phyloP scores from a whole-genome alignment of 2,888 invertebrate genomes.

The Volucella inflata region DNA sequence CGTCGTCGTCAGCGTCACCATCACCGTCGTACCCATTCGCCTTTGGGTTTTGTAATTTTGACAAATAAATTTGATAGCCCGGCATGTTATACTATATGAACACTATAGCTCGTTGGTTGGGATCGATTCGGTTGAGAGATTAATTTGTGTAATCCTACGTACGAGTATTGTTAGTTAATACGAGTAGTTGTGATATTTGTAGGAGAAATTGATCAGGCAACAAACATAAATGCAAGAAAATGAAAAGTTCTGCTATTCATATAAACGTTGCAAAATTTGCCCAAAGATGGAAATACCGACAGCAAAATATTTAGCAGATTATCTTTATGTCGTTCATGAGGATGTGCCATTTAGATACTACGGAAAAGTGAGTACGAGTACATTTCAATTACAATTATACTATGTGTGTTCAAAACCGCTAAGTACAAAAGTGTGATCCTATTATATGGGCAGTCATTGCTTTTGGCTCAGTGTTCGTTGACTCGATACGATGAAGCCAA shows the following conservation, averaged over 20 bases:
- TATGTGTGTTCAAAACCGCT: conserved; percentile 17
- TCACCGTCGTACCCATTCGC: background rate
- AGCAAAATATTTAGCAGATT: conserved; percentile 84
- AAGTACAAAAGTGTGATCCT: conserved; percentile 45
- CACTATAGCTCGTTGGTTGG: conserved; percentile 25
- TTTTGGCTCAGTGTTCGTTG: conserved; percentile 56
- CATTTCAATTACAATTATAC: background rate
- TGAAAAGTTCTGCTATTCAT: conserved; percentile 82
- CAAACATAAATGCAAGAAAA: conserved; percentile 83
- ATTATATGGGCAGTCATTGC: conserved; percentile 34
- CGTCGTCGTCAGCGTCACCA: background rate
- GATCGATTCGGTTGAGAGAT: conserved; percentile 46
- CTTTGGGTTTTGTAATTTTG: conserved; percentile 3
- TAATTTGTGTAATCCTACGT: conserved; percentile 38
- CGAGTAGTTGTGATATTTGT: conserved; percentile 50
- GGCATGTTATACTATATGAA: conserved; percentile 52
- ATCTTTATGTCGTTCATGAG: conserved; percentile 83
- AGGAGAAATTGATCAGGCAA: conserved; percentile 48
- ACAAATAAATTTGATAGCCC: conserved; percentile 36
- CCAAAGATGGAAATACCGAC: conserved; percentile 84
- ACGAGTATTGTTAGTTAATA: conserved; percentile 35
- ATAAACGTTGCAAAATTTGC: conserved; percentile 83
- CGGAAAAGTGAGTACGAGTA: conserved; percentile 82
- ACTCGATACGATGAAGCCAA: conserved; percentile 51
- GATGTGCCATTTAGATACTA: conserved; percentile 84